Conservation (phyloP, 2,797 vertebrate genomes). For the Australoheros facetus region DNA sequence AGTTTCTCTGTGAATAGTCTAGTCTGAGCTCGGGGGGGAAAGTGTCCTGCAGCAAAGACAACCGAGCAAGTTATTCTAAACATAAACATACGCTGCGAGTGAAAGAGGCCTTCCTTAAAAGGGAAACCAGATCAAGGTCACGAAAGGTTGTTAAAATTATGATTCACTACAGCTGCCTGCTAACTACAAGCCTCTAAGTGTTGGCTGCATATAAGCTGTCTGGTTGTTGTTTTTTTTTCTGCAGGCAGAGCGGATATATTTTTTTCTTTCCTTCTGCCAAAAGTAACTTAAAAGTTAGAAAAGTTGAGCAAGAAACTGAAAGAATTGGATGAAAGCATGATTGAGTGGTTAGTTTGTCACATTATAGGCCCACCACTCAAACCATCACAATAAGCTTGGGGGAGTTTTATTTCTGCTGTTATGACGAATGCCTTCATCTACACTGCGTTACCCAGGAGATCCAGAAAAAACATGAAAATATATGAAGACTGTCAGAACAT, state of each 20-base stretch:
- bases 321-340: constrained; percentile 31
- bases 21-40: constrained; percentile 3
- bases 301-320: constrained; percentile 16
- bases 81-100: constrained; percentile 49
- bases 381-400: constrained; percentile 43
- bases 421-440: constrained; percentile 59
- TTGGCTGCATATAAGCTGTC: neutral
- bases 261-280: neutral
- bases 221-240: neutral
- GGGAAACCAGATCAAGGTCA: constrained; percentile 43
- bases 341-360: constrained; percentile 25
- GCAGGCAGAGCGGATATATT: neutral
- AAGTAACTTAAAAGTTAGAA: constrained; percentile 13
- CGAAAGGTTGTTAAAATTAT: constrained; percentile 24
- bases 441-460: constrained; percentile 21
- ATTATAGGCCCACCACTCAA: constrained; percentile 38
- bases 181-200: constrained; percentile 11
- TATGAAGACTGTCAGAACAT: constrained; percentile 36
- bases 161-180: neutral
- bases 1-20: neutral
- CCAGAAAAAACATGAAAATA: constrained; percentile 36
- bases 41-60: constrained; percentile 27
- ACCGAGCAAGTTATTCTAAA: constrained; percentile 42
- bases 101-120: constrained; percentile 56
- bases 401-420: constrained; percentile 53